Evolutionary conservation across 1,140 invertebrate genomes (phyloP).

Genomic region (Drosophila ogumai): DNA sequence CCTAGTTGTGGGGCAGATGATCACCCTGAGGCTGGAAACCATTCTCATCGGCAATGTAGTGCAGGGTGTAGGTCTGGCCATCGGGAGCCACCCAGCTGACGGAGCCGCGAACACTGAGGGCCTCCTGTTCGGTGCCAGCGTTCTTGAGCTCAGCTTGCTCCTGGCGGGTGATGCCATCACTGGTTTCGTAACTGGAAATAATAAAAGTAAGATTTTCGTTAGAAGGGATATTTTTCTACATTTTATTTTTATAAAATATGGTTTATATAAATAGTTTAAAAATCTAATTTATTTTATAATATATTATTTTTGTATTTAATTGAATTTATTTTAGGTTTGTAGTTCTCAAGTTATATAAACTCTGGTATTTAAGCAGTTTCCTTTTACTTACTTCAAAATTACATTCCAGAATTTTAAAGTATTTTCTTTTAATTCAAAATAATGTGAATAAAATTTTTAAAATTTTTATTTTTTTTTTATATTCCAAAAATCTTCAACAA

Average conservation of each 20-base stretch:
- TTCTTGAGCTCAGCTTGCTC: slow-evolving; percentile 88
- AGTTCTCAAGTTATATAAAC: no score
- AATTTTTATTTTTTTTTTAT: no score
- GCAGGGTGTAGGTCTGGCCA: slow-evolving; percentile 87
- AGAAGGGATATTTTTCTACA: not conserved
- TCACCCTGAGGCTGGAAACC: slow-evolving; percentile 89
- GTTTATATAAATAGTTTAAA: not conserved
- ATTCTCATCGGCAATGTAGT: slow-evolving; percentile 90
- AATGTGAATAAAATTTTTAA: no score
- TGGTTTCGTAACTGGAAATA: slow-evolving; percentile 87
- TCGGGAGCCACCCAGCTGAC: slow-evolving; percentile 89
- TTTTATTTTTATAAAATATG: not conserved
- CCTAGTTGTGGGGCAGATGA: slow-evolving; percentile 85
- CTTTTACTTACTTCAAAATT: no score
- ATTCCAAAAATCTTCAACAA: fast-evolving
- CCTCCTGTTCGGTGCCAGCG: slow-evolving; percentile 86
- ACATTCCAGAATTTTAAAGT: no score
- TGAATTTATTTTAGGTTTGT: no score
- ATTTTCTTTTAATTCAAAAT: no score
- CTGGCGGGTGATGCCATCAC: slow-evolving; percentile 88
- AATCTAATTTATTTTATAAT: no score
- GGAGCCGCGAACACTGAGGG: slow-evolving; percentile 87
- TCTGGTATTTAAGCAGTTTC: no score
- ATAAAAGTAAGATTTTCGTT: not conserved
- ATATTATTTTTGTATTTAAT: no score